These are phyloP conservation scores for Drosophila borealis DNA, from an alignment of 2,888 invertebrate genomes.

Conservation along the genomic window DNA sequence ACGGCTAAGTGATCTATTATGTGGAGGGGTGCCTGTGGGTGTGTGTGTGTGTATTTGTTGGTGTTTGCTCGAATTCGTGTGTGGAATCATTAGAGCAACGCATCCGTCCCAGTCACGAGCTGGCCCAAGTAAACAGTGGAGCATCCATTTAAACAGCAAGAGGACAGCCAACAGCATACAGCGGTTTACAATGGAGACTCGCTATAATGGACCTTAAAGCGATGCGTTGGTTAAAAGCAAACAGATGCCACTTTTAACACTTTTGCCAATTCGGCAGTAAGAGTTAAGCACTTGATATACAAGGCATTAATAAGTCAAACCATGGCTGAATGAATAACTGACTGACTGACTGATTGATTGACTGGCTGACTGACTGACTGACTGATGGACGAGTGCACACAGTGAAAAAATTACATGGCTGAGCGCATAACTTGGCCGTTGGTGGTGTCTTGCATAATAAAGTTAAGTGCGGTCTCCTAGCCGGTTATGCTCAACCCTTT, in stretches of 20 bases:
- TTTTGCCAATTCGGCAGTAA: constrained; percentile 9
- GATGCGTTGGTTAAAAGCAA: constrained; percentile 19
- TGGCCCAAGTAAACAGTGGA: constrained; percentile 28
- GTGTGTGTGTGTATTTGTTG: constrained; percentile 1
- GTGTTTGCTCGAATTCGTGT: constrained; percentile 1
- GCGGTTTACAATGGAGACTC: constrained; percentile 28
- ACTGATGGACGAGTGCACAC: constrained; percentile 24
- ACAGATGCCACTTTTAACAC: constrained; percentile 42
- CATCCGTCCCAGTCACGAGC: constrained; percentile 18
- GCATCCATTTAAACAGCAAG: constrained; percentile 24
- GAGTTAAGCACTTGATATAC: constrained; percentile 56
- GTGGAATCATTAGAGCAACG: constrained; percentile 23
- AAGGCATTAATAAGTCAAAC: constrained; percentile 72
- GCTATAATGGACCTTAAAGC: constrained; percentile 18
- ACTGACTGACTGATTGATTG: constrained; percentile 26
- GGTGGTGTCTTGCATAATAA: constrained; percentile 72
- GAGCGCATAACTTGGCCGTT: constrained; percentile 56
- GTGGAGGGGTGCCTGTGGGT: constrained; percentile 7
- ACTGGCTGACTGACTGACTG: constrained; percentile 30
- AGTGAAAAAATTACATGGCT: constrained; percentile 61
- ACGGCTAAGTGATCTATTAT: constrained; percentile 65
- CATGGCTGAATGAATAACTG: constrained; percentile 44
- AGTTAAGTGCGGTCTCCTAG: constrained; percentile 11
- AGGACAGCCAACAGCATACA: constrained; percentile 21
- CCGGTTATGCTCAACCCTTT: neutral